Base-by-base conservation (phyloP, 2,797 vertebrate species). In the Chanos chanos region DNA sequence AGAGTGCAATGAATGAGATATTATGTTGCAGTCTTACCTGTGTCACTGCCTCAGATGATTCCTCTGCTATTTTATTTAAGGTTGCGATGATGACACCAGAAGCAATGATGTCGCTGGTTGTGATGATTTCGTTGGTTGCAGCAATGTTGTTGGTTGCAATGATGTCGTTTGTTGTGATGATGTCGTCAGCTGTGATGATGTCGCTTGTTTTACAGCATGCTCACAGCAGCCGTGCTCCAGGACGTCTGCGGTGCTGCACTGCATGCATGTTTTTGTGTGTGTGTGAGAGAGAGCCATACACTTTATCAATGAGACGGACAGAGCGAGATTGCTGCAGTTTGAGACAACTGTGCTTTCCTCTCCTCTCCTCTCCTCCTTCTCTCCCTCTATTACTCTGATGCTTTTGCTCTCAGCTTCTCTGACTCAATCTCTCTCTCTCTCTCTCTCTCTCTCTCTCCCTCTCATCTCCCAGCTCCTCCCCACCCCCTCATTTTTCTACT, bases 301-400 rank as follows among this genome's bases (percentile, higher is more conserved):
- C 45, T 68, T 69, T 53, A 50, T 68, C 27, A 66, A 47, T 44
- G 61, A 66, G 36, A 56, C 7, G 8, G 19, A 53, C 49, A 50
- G 47, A 70, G 22, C 45, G 28, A 34, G 47, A 15, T 25, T 7
- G 40, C 51, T 66, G 58, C 27, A 50, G 58, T 48, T 41, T 5
- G 19, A 57, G 47, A 53, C 41, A 41, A 31, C 9, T 25, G n/a
- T 40, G 49, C 44, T 39, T 34, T 58, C 51, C 28, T 56, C 44
- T 45, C 24, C 41, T 49, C 43, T 31, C 31, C 16, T 39, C 55
- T 61, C 16, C 47, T 34, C 54, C 41, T 39, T 41, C 37, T 5
- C n/a, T n/a, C n/a, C n/a, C n/a, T n/a, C n/a, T n/a, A n/a, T n/a
- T n/a, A n/a, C n/a, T n/a, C n/a, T n/a, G n/a, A 28, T 27, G n/a